A percentile compares a stretch with the other conserved stretches of the same genome.
These are phyloP conservation scores for Sphaerodactylus townsendi DNA, from an alignment of 2,113 vertebrate genomes.

Conservation along the genomic window DNA sequence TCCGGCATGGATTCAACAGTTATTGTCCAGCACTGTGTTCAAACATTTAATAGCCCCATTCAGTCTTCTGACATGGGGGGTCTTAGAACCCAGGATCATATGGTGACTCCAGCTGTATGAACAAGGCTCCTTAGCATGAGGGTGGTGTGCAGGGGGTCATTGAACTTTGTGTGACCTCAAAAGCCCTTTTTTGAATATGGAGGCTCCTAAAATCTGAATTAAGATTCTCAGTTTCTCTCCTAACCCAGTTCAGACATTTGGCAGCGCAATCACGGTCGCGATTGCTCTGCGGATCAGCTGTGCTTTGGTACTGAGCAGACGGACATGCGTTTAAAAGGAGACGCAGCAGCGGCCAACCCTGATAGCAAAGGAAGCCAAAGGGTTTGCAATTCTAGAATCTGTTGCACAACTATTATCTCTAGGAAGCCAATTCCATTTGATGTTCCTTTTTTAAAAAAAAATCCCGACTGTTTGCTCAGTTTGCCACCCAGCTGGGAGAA, in stretches of 20 bases:
- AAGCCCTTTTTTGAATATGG: neutral
- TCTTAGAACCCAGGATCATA: too few relatives aligned
- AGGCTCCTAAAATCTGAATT: neutral
- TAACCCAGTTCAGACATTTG: neutral
- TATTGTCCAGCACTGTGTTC: too few relatives aligned
- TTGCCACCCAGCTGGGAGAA: constrained; percentile 57
- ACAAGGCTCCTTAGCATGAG: neutral
- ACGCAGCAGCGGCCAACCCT: neutral
- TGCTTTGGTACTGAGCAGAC: neutral
- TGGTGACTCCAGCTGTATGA: neutral
- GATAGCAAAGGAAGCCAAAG: constrained; percentile 21
- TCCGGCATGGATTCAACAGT: too few relatives aligned
- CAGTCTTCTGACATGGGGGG: neutral
- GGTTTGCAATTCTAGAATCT: constrained; percentile 11
- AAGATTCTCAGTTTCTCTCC: neutral
- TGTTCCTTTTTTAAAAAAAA: constrained; percentile 32
- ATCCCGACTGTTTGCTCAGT: constrained; percentile 53
- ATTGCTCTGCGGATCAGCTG: neutral
- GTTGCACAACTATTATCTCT: constrained; percentile 15
- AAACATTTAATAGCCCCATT: neutral
- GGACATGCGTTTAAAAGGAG: neutral
- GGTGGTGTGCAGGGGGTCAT: too few relatives aligned
- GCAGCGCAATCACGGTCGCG: neutral
- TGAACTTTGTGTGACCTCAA: neutral
- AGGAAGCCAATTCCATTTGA: constrained; percentile 28